phyloP scores from a whole-genome alignment of 35 echinoderm and acorn worm species.

The Heliocidaris tuberculata region DNA sequence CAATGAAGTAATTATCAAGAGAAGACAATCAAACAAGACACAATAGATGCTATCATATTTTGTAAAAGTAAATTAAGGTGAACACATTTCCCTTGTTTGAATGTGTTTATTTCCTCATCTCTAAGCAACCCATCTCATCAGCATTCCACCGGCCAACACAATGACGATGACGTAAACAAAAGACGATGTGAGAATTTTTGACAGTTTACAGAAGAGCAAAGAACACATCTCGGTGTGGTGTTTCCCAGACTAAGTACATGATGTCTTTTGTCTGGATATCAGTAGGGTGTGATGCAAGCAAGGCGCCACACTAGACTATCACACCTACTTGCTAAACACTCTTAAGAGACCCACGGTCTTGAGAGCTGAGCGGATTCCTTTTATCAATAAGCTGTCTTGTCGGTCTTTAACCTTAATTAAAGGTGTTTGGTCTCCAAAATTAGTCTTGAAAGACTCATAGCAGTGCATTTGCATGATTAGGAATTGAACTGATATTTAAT shows the following conservation, averaged over 20 bases:
- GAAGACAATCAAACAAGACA: not conserved
- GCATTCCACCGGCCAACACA: not conserved
- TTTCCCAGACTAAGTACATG: conserved; percentile 28
- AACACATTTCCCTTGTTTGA: not conserved
- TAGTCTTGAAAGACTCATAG: not conserved
- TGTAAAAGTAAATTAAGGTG: not conserved
- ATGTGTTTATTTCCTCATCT: not conserved
- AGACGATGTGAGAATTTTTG: not conserved
- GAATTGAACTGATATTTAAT: not conserved
- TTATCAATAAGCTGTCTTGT: not conserved
- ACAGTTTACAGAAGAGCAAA: not conserved
- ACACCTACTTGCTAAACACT: conserved; percentile 45
- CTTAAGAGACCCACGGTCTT: not conserved
- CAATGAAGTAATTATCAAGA: not conserved
- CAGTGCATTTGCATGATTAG: not conserved
- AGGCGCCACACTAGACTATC: conserved; percentile 31
- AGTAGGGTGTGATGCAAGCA: not conserved
- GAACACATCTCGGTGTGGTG: not conserved
- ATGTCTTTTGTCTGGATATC: not conserved
- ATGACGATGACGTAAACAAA: not conserved
- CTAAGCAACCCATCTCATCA: not conserved
- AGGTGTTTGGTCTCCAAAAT: not conserved
- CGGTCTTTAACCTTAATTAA: not conserved
- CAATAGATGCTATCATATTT: not conserved
- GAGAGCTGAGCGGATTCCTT: not conserved